Conservation (phyloP, 1,140 invertebrate species). For the Drosophila murphyi region DNA sequence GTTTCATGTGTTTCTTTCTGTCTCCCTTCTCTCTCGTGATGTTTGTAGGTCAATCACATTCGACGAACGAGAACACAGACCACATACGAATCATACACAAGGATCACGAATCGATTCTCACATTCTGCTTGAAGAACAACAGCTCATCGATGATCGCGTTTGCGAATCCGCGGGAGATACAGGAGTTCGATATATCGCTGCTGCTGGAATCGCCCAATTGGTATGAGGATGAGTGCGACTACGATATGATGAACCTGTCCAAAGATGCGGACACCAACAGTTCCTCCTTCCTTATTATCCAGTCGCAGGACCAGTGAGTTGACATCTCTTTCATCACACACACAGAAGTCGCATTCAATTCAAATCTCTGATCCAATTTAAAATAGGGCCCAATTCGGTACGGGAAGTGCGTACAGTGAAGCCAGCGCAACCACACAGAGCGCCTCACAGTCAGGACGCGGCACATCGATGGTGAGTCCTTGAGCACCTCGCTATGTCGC, state of each 20-base stretch:
- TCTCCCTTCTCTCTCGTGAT: neutral
- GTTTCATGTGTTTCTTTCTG: constrained; percentile 4
- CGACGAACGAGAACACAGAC: constrained; percentile 86
- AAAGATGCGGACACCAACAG: constrained; percentile 91
- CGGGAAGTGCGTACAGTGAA: constrained; percentile 55
- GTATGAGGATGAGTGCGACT: constrained; percentile 98
- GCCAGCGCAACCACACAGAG: constrained; percentile 83
- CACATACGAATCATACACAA: constrained; percentile 98
- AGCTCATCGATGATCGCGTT: constrained; percentile 91
- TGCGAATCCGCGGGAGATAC: constrained; percentile 97
- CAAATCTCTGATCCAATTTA: neutral
- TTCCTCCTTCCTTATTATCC: constrained; percentile 96
- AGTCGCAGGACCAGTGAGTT: constrained; percentile 88
- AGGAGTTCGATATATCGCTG: constrained; percentile 98
- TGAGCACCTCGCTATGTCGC: neutral
- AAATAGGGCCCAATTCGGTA: constrained; percentile 58
- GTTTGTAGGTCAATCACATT: constrained; percentile 68
- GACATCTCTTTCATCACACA: neutral
- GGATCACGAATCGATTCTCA: constrained; percentile 98
- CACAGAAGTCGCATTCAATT: neutral
- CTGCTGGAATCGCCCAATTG: constrained; percentile 95
- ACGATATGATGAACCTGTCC: constrained; percentile 95
- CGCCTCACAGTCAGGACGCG: constrained; percentile 93
- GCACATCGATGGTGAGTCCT: constrained; percentile 93
- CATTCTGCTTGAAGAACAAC: constrained; percentile 98